A percentile compares a stretch with the other conserved stretches of the same genome.
phyloP scores from a whole-genome alignment of 2,888 invertebrate genomes.

The Patella caerulea region DNA sequence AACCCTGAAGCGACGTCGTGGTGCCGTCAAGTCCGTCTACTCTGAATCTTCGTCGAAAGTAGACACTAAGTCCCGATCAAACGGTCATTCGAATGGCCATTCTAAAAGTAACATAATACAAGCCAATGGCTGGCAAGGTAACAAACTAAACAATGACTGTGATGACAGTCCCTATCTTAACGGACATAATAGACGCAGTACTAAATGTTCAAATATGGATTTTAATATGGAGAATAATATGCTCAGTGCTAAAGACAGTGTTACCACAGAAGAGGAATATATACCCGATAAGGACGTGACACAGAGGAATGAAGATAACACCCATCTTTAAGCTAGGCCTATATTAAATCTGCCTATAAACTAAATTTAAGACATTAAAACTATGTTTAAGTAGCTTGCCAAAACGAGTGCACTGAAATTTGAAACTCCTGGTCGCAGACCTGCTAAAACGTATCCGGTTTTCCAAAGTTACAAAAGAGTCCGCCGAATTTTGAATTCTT shows the following conservation, averaged over 20 bases:
- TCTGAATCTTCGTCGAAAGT: constrained; percentile 56
- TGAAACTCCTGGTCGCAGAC: too few species aligned
- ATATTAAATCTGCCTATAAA: too few species aligned
- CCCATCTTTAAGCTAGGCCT: not conserved
- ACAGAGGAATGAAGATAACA: not conserved
- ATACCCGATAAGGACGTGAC: not conserved
- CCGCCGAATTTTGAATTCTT: too few species aligned
- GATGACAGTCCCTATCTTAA: not conserved
- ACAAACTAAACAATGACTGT: constrained; percentile 31
- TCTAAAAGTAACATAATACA: constrained; percentile 30
- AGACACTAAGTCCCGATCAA: constrained; percentile 34
- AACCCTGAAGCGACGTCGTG: constrained; percentile 58
- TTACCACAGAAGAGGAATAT: not conserved
- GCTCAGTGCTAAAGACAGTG: not conserved
- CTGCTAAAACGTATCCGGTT: too few species aligned
- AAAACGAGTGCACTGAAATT: too few species aligned
- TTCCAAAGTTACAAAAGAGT: too few species aligned
- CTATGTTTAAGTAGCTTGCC: too few species aligned
- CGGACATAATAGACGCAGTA: not conserved
- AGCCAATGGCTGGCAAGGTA: constrained; percentile 41
- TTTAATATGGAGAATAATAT: not conserved
- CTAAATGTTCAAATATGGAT: not conserved
- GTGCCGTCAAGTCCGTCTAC: constrained; percentile 51
- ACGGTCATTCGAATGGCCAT: constrained; percentile 14
- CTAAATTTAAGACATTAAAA: too few species aligned